Evolutionary conservation across 2,888 invertebrate genomes (phyloP), one percentile per base, ranked within the genome.

Genomic region (Drosophila macrothrix): DNA sequence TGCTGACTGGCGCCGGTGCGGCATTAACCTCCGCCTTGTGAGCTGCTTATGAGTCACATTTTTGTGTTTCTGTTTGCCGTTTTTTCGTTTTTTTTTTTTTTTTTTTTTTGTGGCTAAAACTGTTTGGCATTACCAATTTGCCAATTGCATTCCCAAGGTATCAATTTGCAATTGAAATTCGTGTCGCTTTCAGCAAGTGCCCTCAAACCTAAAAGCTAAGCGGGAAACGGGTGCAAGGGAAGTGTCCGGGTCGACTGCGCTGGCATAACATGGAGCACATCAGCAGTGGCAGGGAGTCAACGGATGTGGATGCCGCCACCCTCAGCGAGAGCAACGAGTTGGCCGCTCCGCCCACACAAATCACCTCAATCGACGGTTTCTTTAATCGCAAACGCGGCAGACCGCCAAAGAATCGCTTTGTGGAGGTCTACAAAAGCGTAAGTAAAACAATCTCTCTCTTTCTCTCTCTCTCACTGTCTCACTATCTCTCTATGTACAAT

Each of bases 381-480:
- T 98, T 98, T 92, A 96, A 97, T 92, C 95, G 98, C 72, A 98
- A 98, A 90, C 95, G 99, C 37, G 99, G 99, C 53, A 95, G 99
- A 73, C 99, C 99, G n/a, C 99, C 99, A 19, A 99, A 99, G 94
- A 99, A 99, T 93, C 95, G 98, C 0, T 96, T 98, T 19, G 97
- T 98, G 49, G 98, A 98, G 95, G 97, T 97, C 75, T 97, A 97
- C 96, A 97, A 97, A 96, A 96, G 96, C 92, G 96, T 96, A 94
- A 95, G 95, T 94, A 76, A 54, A 46, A 28, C 25, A 5, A 25
- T 22, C 33, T 16, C 22, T 53, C 53, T 53, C 31, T 16, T 16
- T 54, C 31, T 35, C 16, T 19, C 29, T 50, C 4, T n/a, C n/a
- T 31, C 16, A 16, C 12, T 31, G 2, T 31, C n/a, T 22, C 53